These are phyloP conservation scores for Embiotoca jacksoni DNA, from an alignment of 2,113 vertebrate species.

Conservation along the genomic window DNA sequence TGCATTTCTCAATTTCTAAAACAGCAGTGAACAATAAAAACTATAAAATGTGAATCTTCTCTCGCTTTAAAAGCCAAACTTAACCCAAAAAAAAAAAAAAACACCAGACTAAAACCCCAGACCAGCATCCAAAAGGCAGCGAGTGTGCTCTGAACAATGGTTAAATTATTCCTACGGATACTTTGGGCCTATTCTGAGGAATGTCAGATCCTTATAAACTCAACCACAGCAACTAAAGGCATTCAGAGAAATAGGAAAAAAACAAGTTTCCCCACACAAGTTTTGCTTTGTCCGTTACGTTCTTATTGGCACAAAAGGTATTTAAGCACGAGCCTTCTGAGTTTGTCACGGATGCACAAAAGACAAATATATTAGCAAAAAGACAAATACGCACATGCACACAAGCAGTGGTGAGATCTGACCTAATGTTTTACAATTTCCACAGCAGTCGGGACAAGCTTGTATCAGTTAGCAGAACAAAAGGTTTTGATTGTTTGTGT, in stretches of 20 bases:
- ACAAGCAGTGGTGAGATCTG: slow-evolving; percentile 36
- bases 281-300: not conserved
- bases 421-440: slow-evolving; percentile 36
- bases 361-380: not conserved
- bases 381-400: slow-evolving; percentile 32
- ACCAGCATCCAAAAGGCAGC: slow-evolving; percentile 9
- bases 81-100: slow-evolving; percentile 22
- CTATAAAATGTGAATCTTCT: not conserved
- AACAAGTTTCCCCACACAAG: not conserved
- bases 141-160: slow-evolving; percentile 29
- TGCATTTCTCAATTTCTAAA: not conserved
- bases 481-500: slow-evolving; percentile 28
- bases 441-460: slow-evolving; percentile 36
- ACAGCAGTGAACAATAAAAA: not conserved
- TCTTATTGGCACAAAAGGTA: slow-evolving; percentile 63
- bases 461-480: slow-evolving; percentile 49
- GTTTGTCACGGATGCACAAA: slow-evolving; percentile 21
- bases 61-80: not conserved
- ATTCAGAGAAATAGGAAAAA: slow-evolving; percentile 16
- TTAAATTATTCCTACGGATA: slow-evolving; percentile 47
- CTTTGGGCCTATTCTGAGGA: slow-evolving; percentile 50
- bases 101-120: not conserved
- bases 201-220: slow-evolving; percentile 39
- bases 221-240: slow-evolving; percentile 43
- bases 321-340: slow-evolving; percentile 41